Evolutionary conservation across 2,888 invertebrate genomes (phyloP), one percentile per base, ranked within the genome.

Genomic region (Pandemis heparana): DNA sequence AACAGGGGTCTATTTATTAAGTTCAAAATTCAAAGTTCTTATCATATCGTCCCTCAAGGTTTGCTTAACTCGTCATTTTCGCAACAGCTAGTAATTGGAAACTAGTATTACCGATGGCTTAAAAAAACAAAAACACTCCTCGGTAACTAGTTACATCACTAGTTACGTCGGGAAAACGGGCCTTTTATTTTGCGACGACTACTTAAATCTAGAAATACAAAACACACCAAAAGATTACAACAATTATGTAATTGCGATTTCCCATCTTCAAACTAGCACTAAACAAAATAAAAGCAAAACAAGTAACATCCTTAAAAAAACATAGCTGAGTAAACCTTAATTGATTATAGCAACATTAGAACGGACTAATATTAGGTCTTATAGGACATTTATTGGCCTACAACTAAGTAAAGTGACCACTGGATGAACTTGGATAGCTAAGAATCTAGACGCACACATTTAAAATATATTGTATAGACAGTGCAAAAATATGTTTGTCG

Each of bases 201-300:
- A 32, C 51, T 53, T 62, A 10, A n/a, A 51, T 23, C 46, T 71
- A 61, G 18, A 43, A 5, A 32, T n/a, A 41, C 18, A n/a, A 67
- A 62, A 67, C 18, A 53, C 46, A 67, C 38, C 23, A 69, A 46
- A 64, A 70, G 14, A 61, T 51, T 63, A 65, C 43, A 65, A 70
- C 65, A 74, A 75, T 62, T 23, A 67, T 74, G 63, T 72, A 71
- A 74, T 71, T 53, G 48, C 66, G 77, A 79, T 80, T 70, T 79
- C 70, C 70, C 77, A 77, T 70, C 79, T 77, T 81, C 77, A 80
- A 61, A 80, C 85, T 86, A 87, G 70, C 66, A 82, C 89, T 90
- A 90, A 87, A 83, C 80, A 82, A 89, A 89, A 86, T 85, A 87
- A 87, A 88, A 85, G 85, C 86, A 79, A 80, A 79, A 79, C 68